Conservation (phyloP, 2,797 vertebrate species). For the Limosa lapponica region DNA sequence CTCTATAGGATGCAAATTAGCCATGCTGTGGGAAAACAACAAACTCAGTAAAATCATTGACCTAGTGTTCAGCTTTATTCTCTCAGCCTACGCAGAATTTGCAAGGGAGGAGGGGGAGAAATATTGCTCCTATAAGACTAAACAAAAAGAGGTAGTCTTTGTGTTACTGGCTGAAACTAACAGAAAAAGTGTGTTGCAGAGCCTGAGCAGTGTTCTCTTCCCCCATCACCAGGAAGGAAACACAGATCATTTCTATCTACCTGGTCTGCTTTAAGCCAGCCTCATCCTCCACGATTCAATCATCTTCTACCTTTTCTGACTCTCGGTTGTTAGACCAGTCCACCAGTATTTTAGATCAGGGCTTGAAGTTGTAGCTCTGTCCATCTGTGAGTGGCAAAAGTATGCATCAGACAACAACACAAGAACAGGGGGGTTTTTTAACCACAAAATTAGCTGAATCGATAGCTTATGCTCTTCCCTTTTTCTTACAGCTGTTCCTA, state of each 20-base stretch:
- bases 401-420: background rate
- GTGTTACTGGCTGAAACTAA: background rate
- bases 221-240: background rate
- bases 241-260: background rate
- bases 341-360: background rate
- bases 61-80: background rate
- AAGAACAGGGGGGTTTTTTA: background rate
- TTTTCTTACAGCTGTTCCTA: background rate
- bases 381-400: background rate
- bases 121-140: background rate
- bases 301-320: background rate
- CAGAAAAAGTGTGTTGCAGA: background rate
- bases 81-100: background rate
- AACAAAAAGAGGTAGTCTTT: background rate
- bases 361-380: background rate
- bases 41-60: background rate
- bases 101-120: background rate
- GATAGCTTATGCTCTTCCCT: background rate
- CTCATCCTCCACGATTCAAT: background rate
- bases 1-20: background rate
- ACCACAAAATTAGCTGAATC: background rate
- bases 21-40: background rate
- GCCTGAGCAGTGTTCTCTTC: background rate
- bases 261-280: background rate
- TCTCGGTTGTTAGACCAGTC: background rate